Base-by-base conservation (phyloP, 2,113 vertebrate species). In the Scolopax mira region DNA sequence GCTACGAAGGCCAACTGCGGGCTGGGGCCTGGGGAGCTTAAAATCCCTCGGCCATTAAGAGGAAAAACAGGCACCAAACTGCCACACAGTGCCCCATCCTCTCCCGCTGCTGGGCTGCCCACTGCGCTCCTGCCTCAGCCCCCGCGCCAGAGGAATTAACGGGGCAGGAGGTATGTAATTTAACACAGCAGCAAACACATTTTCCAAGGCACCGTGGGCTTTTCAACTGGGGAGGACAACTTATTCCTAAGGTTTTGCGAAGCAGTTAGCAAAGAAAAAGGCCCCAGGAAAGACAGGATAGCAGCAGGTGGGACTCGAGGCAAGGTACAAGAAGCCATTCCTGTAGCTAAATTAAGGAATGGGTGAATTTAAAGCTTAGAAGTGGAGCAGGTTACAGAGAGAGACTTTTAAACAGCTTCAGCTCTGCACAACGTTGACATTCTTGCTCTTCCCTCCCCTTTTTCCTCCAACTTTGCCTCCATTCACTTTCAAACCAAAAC, bases 141-240 rank as follows among this genome's bases (percentile, higher is more conserved):
- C 55, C 49, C 55, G 35, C 24, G 73, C 67, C 39, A 86, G 13
- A 79, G 39, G 46, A 85, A 81, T 84, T 58, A 90, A 94, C 95
- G 88, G 44, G 42, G 58, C 37, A 57, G 18, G 28, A 61, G 79
- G 62, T 18, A 57, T 23, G 13, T 80, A 61, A 70, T 96, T 97
- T 96, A 97, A 87, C 91, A 79, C 61, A 97, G 96, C 89, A 69
- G 93, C 93, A 90, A 82, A 70, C 44, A 62, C 66, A 80, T 93
- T 90, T 85, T 60, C 84, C 77, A 94, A 44, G 55, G 66, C 65
- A 65, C 33, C 37, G 21, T 33, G 55, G 55, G n/a, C 66, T 92
- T 48, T 90, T 85, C 54, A 67, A 41, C 35, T 60, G 42, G 15
- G 41, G n/a, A 66, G 31, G 25, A 72, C 42, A 91, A 69, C 27